Conservation (phyloP, 2,113 vertebrate genomes). For the Xiphophorus maculatus region DNA sequence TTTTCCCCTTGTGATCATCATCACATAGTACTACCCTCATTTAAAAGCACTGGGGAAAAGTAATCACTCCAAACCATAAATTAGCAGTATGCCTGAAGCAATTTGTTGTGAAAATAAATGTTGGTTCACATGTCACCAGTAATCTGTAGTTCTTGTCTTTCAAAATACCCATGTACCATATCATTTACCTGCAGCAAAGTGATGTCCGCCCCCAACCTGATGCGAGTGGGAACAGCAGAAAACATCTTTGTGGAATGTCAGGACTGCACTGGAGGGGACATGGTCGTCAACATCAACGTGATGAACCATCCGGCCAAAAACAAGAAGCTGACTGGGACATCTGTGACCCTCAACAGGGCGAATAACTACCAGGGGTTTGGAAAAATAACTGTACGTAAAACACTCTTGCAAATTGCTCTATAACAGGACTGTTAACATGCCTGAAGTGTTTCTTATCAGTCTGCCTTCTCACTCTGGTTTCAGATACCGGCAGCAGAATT, state of each 20-base stretch:
- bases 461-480: not conserved
- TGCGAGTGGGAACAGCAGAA: slow-evolving; percentile 75
- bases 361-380: slow-evolving; percentile 56
- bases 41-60: no score
- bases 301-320: slow-evolving; percentile 67
- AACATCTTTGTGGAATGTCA: slow-evolving; percentile 79
- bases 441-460: not conserved
- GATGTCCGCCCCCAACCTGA: slow-evolving; percentile 77
- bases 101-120: no score
- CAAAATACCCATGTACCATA: no score
- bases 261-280: slow-evolving; percentile 33
- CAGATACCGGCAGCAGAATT: slow-evolving; percentile 52
- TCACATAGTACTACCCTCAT: no score
- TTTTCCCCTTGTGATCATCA: no score
- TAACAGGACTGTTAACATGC: not conserved
- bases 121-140: no score
- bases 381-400: slow-evolving; percentile 70
- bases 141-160: no score
- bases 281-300: slow-evolving; percentile 50
- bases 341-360: slow-evolving; percentile 34
- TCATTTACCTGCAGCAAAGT: slow-evolving; percentile 52
- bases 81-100: no score
- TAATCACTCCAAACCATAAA: no score
- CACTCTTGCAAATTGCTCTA: not conserved
- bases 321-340: not conserved